Evolutionary conservation across 2,113 vertebrate genomes (phyloP), one percentile per base, ranked within the genome.

Genomic region (Leiothrix lutea): DNA sequence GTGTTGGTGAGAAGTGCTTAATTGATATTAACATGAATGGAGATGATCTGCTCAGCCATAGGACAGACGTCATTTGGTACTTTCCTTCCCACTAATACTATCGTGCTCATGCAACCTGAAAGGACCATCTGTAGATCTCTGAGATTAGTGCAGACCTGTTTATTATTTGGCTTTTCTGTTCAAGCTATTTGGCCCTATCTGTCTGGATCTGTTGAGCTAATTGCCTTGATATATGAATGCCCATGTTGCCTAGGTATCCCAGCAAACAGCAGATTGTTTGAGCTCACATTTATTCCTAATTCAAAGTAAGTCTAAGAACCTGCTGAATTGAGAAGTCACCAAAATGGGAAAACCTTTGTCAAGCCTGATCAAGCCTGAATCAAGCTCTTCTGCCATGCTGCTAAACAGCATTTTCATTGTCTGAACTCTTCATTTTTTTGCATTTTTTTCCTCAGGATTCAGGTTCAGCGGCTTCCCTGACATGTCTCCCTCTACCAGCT

Each of bases 111-210:
- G 72, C 72, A 80, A 78, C 92, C 88, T 90, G 88, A 93, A 96
- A 94, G 64, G 72, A 96, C 85, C 88, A 96, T 88, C 88, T 95
- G 94, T 70, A 96, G 90, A 95, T 95, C 75, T 92, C 18, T 74
- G 85, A 95, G 95, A 95, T 97, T 96, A 97, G 50, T 74, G 44
- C 45, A 86, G 82, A 67, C 60, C 94, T 96, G 92, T 88, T 95
- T 94, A 67, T 80, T 92, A 79, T 84, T 94, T 95, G 71, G 60
- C 44, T 90, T 90, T 91, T 94, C 80, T 80, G 72, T 86, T 44
- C 48, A 65, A 44, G 38, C 33, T 65, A 24, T 54, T 65, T 79
- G 38, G 48, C 38, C 72, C 64, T 74, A 24, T 80, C 64, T 90
- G 67, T 88, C 79, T 95, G 69, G 56, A 71, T 96, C 72, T 79